These are phyloP conservation scores for Aramus guarauna DNA, from an alignment of 2,113 vertebrate genomes.

Conservation along the genomic window DNA sequence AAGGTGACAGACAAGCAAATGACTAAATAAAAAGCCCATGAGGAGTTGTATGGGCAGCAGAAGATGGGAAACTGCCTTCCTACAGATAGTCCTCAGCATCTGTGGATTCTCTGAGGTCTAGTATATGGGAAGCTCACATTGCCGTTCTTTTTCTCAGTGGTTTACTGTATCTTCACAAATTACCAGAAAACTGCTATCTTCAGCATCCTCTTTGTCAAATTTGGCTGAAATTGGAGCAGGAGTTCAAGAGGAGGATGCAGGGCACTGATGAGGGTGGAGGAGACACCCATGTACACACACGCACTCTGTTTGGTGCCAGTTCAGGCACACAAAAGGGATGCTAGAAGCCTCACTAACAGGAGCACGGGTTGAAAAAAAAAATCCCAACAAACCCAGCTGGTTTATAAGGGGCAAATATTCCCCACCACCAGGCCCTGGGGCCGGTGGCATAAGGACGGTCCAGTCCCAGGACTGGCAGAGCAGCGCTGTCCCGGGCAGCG, in stretches of 20 bases:
- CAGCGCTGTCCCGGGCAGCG: neutral
- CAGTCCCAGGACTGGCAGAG: constrained; percentile 32
- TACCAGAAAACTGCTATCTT: rapidly evolving
- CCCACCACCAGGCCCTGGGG: neutral
- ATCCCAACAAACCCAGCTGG: neutral
- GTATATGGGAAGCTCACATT: rapidly evolving
- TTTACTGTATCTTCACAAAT: neutral
- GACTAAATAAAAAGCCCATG: neutral
- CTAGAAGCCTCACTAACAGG: neutral
- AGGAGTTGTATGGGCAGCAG: neutral
- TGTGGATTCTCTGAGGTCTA: neutral
- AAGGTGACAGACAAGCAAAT: neutral
- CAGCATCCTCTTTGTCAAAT: rapidly evolving
- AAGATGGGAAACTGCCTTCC: neutral
- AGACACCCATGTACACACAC: rapidly evolving
- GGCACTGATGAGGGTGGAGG: neutral
- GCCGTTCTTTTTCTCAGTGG: rapidly evolving
- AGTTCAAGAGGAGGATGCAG: neutral
- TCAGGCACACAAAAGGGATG: neutral
- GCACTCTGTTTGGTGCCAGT: rapidly evolving
- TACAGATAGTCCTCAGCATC: neutral
- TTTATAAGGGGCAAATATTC: neutral
- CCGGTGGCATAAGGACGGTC: neutral
- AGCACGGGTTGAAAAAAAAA: rapidly evolving
- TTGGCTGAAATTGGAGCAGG: neutral